These are phyloP conservation scores for Empidonax alnorum DNA, from an alignment of 2,113 vertebrate genomes.

Conservation along the genomic window DNA sequence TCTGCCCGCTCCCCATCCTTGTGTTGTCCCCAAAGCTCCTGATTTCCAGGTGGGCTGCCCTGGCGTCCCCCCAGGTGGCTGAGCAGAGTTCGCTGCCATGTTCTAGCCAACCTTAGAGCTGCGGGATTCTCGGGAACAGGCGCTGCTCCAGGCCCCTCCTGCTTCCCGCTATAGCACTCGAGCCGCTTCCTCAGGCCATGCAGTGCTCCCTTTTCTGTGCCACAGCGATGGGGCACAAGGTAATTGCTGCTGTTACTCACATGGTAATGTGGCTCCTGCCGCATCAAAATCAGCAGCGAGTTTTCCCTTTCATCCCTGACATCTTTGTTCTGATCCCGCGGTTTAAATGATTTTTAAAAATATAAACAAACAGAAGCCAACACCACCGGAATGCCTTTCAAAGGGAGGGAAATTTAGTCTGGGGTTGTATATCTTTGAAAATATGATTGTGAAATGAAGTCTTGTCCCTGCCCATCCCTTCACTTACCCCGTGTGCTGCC, in stretches of 20 bases:
- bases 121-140: neutral
- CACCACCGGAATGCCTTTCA: neutral
- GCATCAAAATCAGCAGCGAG: neutral
- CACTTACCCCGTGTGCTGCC: neutral
- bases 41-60: neutral
- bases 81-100: neutral
- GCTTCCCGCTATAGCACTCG: neutral
- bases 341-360: neutral
- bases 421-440: neutral
- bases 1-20: neutral
- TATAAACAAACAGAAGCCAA: neutral
- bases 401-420: neutral
- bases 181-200: neutral
- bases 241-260: slow-evolving; percentile 5
- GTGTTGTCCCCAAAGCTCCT: neutral
- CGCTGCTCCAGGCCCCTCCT: neutral
- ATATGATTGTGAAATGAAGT: neutral
- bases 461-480: neutral
- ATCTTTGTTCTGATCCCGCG: neutral
- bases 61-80: neutral
- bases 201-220: neutral
- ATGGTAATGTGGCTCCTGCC: neutral
- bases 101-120: neutral
- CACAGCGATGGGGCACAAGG: neutral
- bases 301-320: neutral